A percentile compares a stretch with the other conserved stretches of the same genome.
These are phyloP conservation scores for Cacoxenus indagator DNA, from an alignment of 2,888 invertebrate genomes.

Conservation along the genomic window DNA sequence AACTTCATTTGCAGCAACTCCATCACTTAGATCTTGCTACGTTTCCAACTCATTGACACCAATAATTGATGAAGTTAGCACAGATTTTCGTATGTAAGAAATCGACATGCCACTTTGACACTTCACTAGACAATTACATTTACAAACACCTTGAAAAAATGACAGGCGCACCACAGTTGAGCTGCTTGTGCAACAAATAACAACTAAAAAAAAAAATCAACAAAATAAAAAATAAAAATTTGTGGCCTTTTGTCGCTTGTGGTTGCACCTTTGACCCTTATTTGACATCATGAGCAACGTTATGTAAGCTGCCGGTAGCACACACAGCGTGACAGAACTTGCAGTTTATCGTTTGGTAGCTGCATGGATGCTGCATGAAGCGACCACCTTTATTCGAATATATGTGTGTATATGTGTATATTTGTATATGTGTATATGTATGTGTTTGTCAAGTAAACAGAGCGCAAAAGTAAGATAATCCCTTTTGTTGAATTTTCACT, in stretches of 20 bases:
- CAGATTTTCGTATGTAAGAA: not conserved
- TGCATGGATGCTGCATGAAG: no score
- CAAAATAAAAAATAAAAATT: no score
- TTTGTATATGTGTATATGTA: slow-evolving; percentile 7
- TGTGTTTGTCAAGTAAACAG: slow-evolving; percentile 9
- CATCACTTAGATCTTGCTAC: not conserved
- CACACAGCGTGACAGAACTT: no score
- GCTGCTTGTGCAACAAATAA: no score
- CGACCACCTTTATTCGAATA: not conserved
- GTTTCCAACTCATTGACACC: not conserved
- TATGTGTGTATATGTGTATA: not conserved
- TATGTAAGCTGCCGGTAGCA: not conserved
- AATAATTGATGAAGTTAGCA: slow-evolving; percentile 14
- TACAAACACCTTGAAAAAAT: slow-evolving; percentile 20
- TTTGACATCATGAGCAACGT: slow-evolving; percentile 14
- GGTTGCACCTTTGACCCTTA: slow-evolving; percentile 18
- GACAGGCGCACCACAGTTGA: not conserved
- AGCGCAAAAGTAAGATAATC: slow-evolving; percentile 21
- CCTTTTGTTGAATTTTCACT: slow-evolving; percentile 19
- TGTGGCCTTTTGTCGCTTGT: slow-evolving; percentile 9
- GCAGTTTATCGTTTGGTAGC: no score
- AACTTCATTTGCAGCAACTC: not conserved
- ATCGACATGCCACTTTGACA: slow-evolving; percentile 12
- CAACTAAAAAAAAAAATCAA: no score
- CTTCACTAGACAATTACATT: slow-evolving; percentile 22